phyloP scores from a whole-genome alignment of 2,888 invertebrate genomes.

The Sialis lutaria region DNA sequence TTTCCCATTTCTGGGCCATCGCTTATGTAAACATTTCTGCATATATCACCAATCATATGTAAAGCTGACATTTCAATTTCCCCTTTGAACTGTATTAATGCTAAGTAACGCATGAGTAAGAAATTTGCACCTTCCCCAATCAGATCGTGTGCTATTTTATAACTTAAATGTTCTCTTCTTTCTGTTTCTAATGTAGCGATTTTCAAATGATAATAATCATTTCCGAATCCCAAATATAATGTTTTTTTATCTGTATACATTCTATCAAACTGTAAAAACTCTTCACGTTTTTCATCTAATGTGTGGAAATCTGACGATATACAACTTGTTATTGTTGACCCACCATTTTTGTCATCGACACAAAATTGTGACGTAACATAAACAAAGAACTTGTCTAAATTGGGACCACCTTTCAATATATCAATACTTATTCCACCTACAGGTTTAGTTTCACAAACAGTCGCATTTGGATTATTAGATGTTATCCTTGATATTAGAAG shows the following conservation, averaged over 20 bases:
- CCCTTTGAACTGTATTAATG: conserved; percentile 32
- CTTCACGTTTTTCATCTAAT: conserved; percentile 40
- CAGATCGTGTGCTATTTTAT: conserved; percentile 29
- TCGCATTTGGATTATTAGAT: neutral
- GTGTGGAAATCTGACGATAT: conserved; percentile 40
- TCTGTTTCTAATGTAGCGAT: conserved; percentile 28
- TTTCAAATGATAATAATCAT: conserved; percentile 33
- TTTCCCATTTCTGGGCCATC: conserved; percentile 31
- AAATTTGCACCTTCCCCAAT: conserved; percentile 45
- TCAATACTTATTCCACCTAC: conserved; percentile 26
- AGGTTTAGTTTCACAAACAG: conserved; percentile 10
- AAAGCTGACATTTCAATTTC: conserved; percentile 34
- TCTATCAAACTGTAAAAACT: conserved; percentile 17
- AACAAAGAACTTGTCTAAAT: conserved; percentile 35
- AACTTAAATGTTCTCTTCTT: conserved; percentile 31
- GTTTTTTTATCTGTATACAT: conserved; percentile 28
- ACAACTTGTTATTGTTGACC: conserved; percentile 39
- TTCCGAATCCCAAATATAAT: conserved; percentile 34
- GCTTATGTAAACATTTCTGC: conserved; percentile 38
- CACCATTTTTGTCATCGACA: conserved; percentile 34
- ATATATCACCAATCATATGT: conserved; percentile 38
- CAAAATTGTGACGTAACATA: conserved; percentile 41
- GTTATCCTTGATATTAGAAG: neutral
- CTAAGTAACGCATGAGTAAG: conserved; percentile 39
- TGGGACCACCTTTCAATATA: conserved; percentile 25